Conservation (phyloP, 2,888 invertebrate genomes). For the Entomobrya proxima region DNA sequence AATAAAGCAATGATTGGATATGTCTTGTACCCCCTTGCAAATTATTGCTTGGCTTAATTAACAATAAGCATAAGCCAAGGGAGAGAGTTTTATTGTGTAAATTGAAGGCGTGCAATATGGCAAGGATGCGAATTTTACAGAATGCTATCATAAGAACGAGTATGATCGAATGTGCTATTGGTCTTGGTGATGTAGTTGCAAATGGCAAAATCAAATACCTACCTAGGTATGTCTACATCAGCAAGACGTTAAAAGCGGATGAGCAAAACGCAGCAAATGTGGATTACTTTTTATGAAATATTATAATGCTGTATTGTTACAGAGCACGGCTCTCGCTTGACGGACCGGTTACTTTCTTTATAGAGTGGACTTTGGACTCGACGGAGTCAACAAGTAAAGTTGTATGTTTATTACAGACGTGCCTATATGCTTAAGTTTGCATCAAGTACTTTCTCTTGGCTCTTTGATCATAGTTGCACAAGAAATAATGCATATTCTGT, state of each 20-base stretch:
- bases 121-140: neutral
- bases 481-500: neutral
- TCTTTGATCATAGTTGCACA: neutral
- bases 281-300: neutral
- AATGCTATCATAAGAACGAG: neutral
- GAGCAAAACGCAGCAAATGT: neutral
- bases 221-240: too few species aligned
- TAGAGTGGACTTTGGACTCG: constrained; percentile 53
- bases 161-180: too few species aligned
- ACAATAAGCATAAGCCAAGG: too few species aligned
- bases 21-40: too few species aligned
- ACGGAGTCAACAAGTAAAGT: neutral
- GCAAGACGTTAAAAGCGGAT: too few species aligned
- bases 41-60: too few species aligned
- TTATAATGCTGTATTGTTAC: too few species aligned
- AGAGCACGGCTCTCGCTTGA: neutral
- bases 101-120: neutral
- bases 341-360: constrained; percentile 61
- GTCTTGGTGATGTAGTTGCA: too few species aligned
- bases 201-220: too few species aligned
- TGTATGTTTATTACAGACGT: neutral
- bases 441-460: constrained; percentile 52
- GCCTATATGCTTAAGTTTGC: neutral
- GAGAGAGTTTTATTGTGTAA: neutral
- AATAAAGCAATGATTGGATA: too few species aligned